These are phyloP conservation scores for Psephotus haematonotus DNA, from an alignment of 2,113 vertebrate genomes.

Conservation along the genomic window DNA sequence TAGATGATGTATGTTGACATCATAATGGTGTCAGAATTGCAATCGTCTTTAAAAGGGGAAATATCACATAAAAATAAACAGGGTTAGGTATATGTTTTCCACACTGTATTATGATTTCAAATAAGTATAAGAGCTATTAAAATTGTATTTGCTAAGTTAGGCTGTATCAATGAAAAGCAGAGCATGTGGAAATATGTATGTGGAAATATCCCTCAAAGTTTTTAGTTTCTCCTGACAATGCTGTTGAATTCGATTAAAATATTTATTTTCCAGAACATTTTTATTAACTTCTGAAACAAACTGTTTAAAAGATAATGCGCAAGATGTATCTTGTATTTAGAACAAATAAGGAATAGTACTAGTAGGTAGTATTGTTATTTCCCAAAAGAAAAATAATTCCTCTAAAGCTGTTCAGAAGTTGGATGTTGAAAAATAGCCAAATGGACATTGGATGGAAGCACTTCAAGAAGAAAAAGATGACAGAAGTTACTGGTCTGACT, in stretches of 20 bases:
- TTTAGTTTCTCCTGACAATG: not conserved
- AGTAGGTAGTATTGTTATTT: not conserved
- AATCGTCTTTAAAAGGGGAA: not conserved
- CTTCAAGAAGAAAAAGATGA: not conserved
- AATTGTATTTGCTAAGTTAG: not conserved
- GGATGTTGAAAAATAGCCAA: not conserved
- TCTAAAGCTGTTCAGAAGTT: not conserved
- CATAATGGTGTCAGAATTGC: not conserved
- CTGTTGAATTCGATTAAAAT: not conserved
- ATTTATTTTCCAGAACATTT: constrained; percentile 42
- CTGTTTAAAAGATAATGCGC: not conserved
- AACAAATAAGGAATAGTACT: not conserved
- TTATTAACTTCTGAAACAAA: constrained; percentile 18
- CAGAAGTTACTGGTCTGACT: not conserved
- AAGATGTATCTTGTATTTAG: not conserved
- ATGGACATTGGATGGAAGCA: not conserved
- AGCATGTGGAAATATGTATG: not conserved
- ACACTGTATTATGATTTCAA: not conserved
- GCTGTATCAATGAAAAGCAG: constrained; percentile 8
- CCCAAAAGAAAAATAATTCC: not conserved
- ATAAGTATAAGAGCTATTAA: not conserved
- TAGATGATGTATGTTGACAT: not conserved
- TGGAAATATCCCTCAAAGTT: constrained; percentile 6
- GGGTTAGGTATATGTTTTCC: not conserved
- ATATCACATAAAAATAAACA: not conserved